Evolutionary conservation across 2,797 vertebrate genomes (phyloP).

Genomic region (Sternotherus odoratus): DNA sequence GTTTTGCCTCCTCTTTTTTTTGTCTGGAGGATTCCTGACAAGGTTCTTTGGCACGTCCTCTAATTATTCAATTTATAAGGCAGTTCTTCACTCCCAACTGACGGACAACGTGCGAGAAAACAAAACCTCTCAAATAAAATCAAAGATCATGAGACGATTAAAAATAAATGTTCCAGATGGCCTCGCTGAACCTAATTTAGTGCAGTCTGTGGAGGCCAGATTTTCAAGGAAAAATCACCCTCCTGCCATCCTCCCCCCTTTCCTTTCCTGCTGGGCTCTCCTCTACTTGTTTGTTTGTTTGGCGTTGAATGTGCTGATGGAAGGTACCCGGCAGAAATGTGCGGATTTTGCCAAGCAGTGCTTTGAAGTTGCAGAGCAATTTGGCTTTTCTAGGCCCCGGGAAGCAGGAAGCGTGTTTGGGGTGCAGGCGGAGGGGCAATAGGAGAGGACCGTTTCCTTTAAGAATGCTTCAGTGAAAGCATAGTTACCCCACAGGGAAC

Average conservation of each 20-base stretch:
- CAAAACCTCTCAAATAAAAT: accelerated
- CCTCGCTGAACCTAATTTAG: constrained; percentile 45
- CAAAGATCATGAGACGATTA: constrained; percentile 43
- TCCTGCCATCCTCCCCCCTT: accelerated
- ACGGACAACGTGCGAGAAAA: background rate
- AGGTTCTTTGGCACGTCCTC: background rate
- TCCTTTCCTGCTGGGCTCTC: constrained; percentile 21
- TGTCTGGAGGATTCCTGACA: background rate
- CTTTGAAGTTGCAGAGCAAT: constrained; percentile 41
- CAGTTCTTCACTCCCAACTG: constrained; percentile 18
- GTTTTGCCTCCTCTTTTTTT: background rate
- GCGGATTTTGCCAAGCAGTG: constrained; percentile 24
- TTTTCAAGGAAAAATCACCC: constrained; percentile 51
- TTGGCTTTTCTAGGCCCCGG: background rate
- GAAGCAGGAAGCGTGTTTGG: accelerated
- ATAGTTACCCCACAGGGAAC: background rate
- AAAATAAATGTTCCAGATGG: constrained; percentile 45
- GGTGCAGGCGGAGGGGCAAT: background rate
- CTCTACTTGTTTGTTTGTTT: constrained; percentile 40
- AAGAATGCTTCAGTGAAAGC: background rate
- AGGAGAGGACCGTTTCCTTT: background rate
- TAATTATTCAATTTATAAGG: constrained; percentile 35
- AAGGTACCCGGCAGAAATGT: background rate
- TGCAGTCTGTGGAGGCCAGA: constrained; percentile 39
- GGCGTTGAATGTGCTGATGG: constrained; percentile 38